Percentiles rank a stretch among this genome's conserved stretches.
These are phyloP conservation scores for Drosophila serrata DNA, from an alignment of 1,140 invertebrate genomes.

Conservation along the genomic window DNA sequence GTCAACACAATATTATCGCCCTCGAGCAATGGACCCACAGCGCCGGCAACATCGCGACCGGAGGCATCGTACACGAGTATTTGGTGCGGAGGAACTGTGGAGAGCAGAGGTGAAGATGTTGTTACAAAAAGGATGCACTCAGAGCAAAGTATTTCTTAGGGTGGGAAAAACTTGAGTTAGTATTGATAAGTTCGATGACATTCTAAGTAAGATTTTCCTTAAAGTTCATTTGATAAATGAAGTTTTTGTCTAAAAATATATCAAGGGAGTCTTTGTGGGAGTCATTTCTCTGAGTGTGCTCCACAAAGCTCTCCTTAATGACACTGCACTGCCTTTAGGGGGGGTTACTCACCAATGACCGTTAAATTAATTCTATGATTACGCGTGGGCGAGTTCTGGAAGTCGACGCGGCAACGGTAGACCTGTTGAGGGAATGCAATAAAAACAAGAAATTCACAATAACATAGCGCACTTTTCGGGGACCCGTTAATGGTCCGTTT, in stretches of 20 bases:
- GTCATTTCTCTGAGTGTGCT: slow-evolving; percentile 16
- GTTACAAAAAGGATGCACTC: slow-evolving; percentile 29
- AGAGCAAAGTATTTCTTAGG: neutral
- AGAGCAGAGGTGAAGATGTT: slow-evolving; percentile 5
- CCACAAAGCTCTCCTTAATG: slow-evolving; percentile 55
- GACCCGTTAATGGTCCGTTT: slow-evolving; percentile 22
- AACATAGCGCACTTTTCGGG: slow-evolving; percentile 36
- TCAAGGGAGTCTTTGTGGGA: neutral
- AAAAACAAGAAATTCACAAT: slow-evolving; percentile 57
- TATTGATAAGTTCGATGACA: too few species aligned
- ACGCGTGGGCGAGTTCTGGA: slow-evolving; percentile 94
- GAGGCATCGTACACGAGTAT: slow-evolving; percentile 93
- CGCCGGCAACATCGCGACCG: slow-evolving; percentile 89
- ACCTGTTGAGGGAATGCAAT: slow-evolving; percentile 79
- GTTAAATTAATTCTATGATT: slow-evolving; percentile 96
- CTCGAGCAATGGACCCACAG: slow-evolving; percentile 94
- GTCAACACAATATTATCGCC: slow-evolving; percentile 92
- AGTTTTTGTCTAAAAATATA: neutral
- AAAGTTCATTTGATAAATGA: neutral
- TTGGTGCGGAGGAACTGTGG: slow-evolving; percentile 93
- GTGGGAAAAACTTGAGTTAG: neutral
- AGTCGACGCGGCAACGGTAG: slow-evolving; percentile 95
- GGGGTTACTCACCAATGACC: slow-evolving; percentile 92
- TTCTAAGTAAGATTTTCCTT: neutral
- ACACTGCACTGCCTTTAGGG: slow-evolving; percentile 45